phyloP scores from a whole-genome alignment of 2,113 vertebrate genomes.

The Lepus europaeus region DNA sequence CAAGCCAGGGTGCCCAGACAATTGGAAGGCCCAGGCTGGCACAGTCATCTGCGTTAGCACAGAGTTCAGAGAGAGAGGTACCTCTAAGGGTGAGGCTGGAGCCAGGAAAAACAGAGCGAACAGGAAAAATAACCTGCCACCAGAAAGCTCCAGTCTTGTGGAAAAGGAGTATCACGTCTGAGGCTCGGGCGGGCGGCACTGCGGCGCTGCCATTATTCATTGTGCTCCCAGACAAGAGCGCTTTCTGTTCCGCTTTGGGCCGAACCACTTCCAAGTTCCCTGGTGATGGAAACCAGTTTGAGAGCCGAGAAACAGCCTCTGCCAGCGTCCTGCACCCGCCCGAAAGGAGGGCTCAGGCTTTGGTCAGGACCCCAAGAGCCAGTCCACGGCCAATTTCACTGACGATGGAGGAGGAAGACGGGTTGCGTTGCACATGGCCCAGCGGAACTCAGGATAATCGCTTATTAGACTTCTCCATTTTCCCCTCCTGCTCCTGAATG shows the following conservation, averaged over 20 bases:
- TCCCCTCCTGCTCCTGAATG: neutral
- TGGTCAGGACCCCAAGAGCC: neutral
- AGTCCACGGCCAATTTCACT: neutral
- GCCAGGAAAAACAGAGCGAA: conserved; percentile 85
- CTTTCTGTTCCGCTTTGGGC: conserved; percentile 84
- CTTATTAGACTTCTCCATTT: neutral
- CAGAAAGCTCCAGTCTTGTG: conserved; percentile 81
- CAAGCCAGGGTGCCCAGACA: neutral
- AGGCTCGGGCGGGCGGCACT: conserved; percentile 77
- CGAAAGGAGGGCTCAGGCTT: neutral
- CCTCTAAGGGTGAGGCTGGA: conserved; percentile 77
- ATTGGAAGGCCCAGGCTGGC: conserved; percentile 80
- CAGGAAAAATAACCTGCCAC: conserved; percentile 65
- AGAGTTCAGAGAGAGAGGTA: conserved; percentile 74
- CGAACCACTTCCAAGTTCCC: conserved; percentile 82
- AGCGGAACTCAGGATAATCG: neutral
- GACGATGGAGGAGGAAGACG: neutral
- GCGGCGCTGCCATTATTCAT: conserved; percentile 85
- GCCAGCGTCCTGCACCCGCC: neutral
- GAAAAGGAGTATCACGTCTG: conserved; percentile 83
- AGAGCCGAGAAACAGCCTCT: conserved; percentile 66
- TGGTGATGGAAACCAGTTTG: conserved; percentile 79
- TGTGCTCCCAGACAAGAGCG: conserved; percentile 85
- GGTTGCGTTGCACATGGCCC: neutral
- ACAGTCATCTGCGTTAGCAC: conserved; percentile 60